Percentiles rank a stretch among this genome's conserved stretches.
Evolutionary conservation across 2,888 invertebrate genomes (phyloP).

Genomic region (Acanthosepion pharaonis): DNA sequence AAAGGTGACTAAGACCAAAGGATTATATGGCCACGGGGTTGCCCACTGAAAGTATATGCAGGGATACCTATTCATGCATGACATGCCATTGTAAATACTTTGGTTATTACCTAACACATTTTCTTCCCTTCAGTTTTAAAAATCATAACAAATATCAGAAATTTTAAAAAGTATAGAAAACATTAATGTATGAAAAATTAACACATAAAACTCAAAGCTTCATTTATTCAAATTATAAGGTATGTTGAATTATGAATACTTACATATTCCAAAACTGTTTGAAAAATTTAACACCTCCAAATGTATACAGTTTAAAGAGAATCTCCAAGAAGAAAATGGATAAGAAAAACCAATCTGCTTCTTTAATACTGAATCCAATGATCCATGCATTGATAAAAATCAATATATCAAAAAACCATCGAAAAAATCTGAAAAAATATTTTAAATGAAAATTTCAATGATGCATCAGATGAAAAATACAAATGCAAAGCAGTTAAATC

Average conservation of each 20-base stretch:
- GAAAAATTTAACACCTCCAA: constrained; percentile 74
- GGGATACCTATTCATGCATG: no score
- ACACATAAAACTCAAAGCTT: no score
- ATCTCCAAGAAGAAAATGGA: constrained; percentile 75
- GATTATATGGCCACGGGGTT: no score
- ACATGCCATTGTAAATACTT: no score
- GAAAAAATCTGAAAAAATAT: constrained; percentile 72
- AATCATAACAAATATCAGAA: no score
- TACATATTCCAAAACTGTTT: constrained; percentile 75
- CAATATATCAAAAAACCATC: constrained; percentile 75
- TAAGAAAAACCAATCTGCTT: constrained; percentile 75
- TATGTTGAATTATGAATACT: constrained; percentile 56
- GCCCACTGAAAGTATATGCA: no score
- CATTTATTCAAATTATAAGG: background rate
- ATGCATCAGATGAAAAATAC: no score
- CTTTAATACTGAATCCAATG: constrained; percentile 73
- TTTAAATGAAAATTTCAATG: background rate
- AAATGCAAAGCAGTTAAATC: background rate
- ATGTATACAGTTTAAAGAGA: constrained; percentile 74
- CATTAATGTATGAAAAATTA: no score
- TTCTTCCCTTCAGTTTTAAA: no score
- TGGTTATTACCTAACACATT: no score
- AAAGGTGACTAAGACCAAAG: no score
- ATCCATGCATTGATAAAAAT: constrained; percentile 76
- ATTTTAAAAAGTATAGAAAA: no score